A percentile compares a stretch with the other conserved stretches of the same genome.
Conservation (phyloP, 1,140 invertebrate species). For the Drosophila azteca region DNA sequence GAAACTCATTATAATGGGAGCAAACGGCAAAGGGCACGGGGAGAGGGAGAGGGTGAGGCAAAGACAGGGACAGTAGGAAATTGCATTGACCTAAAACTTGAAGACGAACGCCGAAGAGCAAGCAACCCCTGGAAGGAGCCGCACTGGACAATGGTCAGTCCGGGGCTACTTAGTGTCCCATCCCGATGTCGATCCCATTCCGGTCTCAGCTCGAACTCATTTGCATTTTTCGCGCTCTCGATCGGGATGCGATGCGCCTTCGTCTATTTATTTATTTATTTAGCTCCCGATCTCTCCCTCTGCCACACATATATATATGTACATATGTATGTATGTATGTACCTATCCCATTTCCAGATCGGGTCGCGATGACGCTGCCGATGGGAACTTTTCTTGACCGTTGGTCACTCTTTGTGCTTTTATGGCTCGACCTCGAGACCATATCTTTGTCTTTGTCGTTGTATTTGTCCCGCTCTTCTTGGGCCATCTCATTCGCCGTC, state of each 20-base stretch:
- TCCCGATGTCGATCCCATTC: background rate
- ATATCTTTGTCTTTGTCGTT: background rate
- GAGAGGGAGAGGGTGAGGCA: too few species aligned
- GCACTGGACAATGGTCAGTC: constrained; percentile 59
- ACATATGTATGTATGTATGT: too few species aligned
- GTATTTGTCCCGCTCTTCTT: background rate
- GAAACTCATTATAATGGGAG: constrained; percentile 72
- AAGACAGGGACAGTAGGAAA: constrained; percentile 21
- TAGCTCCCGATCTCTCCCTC: background rate
- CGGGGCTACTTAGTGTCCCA: constrained; percentile 30
- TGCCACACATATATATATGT: too few species aligned
- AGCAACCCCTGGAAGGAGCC: constrained; percentile 4
- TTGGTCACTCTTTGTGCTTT: constrained; percentile 52
- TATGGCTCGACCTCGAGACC: background rate
- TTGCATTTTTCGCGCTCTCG: constrained; percentile 55
- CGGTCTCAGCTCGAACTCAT: constrained; percentile 26
- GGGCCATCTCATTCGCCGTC: background rate
- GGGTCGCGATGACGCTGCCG: background rate
- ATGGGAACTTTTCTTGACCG: constrained; percentile 23
- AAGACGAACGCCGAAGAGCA: background rate
- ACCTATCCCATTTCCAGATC: too few species aligned
- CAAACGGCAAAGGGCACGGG: constrained; percentile 35
- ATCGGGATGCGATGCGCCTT: constrained; percentile 9
- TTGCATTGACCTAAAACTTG: constrained; percentile 51
- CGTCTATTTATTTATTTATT: constrained; percentile 15